These are phyloP conservation scores for Coenonympha arcania DNA, from an alignment of 2,888 invertebrate species.

Conservation along the genomic window DNA sequence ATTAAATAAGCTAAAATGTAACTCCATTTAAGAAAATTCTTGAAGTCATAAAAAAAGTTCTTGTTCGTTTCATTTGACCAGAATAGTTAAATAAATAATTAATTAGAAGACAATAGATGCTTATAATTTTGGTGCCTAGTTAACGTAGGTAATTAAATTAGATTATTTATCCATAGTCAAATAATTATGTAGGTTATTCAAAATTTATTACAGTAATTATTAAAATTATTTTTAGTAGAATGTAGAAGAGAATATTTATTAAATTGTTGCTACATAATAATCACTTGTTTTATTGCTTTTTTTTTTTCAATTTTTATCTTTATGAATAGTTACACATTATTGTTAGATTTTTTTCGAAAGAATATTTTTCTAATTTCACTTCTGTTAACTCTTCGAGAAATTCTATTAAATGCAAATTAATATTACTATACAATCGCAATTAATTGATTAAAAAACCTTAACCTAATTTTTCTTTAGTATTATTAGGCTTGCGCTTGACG, in stretches of 20 bases:
- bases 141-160: conserved; percentile 10
- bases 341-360: no score
- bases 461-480: no score
- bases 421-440: no score
- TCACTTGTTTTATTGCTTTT: conserved; percentile 26
- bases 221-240: conserved; percentile 18
- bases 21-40: background rate
- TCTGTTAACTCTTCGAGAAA: no score
- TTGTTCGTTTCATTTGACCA: background rate
- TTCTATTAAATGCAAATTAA: no score
- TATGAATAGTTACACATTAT: background rate
- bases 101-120: conserved; percentile 5
- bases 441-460: no score
- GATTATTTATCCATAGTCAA: conserved; percentile 8
- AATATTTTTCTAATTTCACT: no score
- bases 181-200: conserved; percentile 12
- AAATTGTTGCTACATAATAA: conserved; percentile 41
- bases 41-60: background rate
- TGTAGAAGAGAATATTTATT: conserved; percentile 23
- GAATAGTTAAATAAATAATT: background rate
- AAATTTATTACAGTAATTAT: conserved; percentile 17
- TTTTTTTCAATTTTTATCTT: background rate
- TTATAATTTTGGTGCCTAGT: conserved; percentile 4
- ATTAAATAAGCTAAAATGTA: conserved; percentile 31
- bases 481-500: no score